A percentile compares a stretch with the other conserved stretches of the same genome.
These are phyloP conservation scores for Camelus dromedarius DNA, from an alignment of 2,113 vertebrate genomes.

Conservation along the genomic window DNA sequence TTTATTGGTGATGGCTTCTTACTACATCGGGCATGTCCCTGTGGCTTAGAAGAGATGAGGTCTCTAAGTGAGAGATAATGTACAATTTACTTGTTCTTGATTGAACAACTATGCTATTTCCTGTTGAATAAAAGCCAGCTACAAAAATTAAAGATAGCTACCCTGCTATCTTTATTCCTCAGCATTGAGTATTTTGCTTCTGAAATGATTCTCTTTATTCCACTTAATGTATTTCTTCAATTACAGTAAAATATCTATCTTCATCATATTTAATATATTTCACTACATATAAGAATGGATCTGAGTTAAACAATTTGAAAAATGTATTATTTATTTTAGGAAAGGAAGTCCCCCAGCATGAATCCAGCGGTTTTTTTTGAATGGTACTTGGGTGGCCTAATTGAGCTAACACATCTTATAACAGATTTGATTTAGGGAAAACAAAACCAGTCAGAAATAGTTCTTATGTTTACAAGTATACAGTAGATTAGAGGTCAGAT, in stretches of 20 bases:
- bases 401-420: background rate
- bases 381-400: background rate
- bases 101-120: background rate
- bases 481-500: background rate
- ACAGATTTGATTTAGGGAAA: background rate
- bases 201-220: constrained; percentile 5
- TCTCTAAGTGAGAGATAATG: background rate
- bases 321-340: background rate
- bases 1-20: background rate
- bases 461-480: background rate
- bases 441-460: background rate
- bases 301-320: background rate
- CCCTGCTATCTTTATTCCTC: background rate
- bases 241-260: background rate
- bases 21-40: background rate
- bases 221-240: background rate
- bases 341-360: background rate
- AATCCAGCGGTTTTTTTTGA: background rate
- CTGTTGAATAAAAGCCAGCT: background rate
- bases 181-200: background rate
- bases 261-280: background rate
- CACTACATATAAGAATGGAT: background rate
- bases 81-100: background rate
- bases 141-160: background rate
- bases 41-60: background rate